Conservation (phyloP, 2,797 vertebrate genomes). For the Labeo calbasu region DNA sequence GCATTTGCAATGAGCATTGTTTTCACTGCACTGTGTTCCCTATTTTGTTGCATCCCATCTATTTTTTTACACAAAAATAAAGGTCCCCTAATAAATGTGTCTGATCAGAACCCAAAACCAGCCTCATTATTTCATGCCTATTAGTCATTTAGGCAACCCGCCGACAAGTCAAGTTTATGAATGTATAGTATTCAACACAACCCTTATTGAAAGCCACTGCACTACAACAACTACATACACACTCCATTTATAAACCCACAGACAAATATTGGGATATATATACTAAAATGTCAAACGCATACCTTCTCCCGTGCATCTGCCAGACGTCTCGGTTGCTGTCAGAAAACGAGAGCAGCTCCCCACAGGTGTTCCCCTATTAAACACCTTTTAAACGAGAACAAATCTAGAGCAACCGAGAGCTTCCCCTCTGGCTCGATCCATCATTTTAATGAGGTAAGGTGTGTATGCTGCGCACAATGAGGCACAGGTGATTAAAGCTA, state of each 20-base stretch:
- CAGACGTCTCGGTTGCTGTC: constrained; percentile 31
- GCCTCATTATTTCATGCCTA: constrained; percentile 3
- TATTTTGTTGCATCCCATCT: not conserved
- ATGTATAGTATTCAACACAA: not conserved
- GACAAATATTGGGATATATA: constrained; percentile 23
- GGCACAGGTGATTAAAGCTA: constrained; percentile 84
- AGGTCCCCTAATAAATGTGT: not conserved
- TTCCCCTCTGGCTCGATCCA: constrained; percentile 84
- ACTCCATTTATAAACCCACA: constrained; percentile 10
- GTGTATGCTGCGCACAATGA: constrained; percentile 81
- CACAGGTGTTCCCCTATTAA: constrained; percentile 79
- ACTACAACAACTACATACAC: not conserved
- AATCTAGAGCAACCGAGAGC: constrained; percentile 77
- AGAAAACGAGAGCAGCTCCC: constrained; percentile 56
- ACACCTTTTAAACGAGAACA: constrained; percentile 80
- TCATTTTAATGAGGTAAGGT: constrained; percentile 89
- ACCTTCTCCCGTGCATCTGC: constrained; percentile 30
- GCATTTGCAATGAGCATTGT: not conserved
- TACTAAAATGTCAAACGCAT: constrained; percentile 37
- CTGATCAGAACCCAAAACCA: not conserved
- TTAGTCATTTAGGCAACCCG: not conserved
- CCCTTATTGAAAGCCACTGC: not conserved
- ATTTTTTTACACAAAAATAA: not conserved
- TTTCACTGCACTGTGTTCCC: not conserved
- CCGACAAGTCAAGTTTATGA: not conserved